Evolutionary conservation across 2,113 vertebrate species (phyloP).

Genomic region (Dryoscopus gambensis): DNA sequence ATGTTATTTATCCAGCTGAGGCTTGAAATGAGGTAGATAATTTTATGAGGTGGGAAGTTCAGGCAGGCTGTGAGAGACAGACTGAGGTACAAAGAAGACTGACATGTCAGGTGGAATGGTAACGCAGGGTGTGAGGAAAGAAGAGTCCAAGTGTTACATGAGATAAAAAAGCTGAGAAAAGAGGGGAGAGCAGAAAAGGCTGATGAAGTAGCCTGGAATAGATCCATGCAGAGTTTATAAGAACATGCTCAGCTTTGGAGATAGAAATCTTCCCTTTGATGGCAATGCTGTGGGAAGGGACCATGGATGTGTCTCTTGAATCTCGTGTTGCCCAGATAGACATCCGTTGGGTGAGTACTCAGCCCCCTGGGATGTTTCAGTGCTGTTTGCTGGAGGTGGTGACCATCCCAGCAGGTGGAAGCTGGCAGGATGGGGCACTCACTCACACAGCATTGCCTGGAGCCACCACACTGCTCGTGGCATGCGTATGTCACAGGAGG

Average conservation of each 20-base stretch:
- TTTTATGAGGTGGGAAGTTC: not conserved
- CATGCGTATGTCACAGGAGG: rapidly evolving
- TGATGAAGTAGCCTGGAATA: not conserved
- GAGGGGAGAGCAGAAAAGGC: not conserved
- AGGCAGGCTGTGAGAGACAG: not conserved
- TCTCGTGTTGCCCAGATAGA: not conserved
- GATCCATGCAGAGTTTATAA: not conserved
- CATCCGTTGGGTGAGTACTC: not conserved
- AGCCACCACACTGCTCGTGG: rapidly evolving
- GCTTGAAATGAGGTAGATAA: not conserved
- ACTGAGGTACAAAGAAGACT: not conserved
- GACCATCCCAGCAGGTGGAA: not conserved
- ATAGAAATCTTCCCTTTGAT: not conserved
- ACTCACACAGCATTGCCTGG: not conserved
- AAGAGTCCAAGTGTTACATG: not conserved
- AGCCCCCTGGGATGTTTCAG: not conserved
- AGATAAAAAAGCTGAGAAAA: not conserved
- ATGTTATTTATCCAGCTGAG: not conserved
- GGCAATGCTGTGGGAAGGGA: not conserved
- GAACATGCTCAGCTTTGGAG: not conserved
- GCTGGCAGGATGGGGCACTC: not conserved
- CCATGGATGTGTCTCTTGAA: rapidly evolving
- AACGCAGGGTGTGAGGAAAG: not conserved
- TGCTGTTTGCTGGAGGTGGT: not conserved
- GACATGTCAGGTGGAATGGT: not conserved